Base-by-base conservation (phyloP, 1,140 invertebrate species). In the Aleiodes sp. region DNA sequence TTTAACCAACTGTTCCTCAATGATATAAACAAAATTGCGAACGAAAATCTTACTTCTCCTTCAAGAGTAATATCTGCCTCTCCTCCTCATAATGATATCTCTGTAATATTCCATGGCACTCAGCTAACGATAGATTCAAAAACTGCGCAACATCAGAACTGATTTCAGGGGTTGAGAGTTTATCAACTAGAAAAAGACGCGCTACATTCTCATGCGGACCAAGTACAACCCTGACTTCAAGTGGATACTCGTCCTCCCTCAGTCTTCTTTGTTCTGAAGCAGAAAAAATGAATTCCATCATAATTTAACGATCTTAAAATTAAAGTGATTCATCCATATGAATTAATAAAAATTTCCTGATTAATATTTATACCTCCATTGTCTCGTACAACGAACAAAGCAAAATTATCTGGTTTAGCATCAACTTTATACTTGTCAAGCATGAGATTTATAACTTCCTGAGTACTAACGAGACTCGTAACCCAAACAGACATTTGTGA, bases 361-460 rank as follows among this genome's bases (percentile, higher is more conserved):
- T 61, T n/a, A 68, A n/a, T n/a, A n/a, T n/a, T n/a, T n/a, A 70
- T 83, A 93, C 92, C 92, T 80, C 94, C 94, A 84, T 94, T 94
- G 80, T 95, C 94, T 66, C 92, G 88, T 41, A 96, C 89, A 43
- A 95, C 89, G 80, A 92, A 96, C 12, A 96, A 83, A 8, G 93
- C 92, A 86, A 95, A 96, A 84, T 94, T 92, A 64, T 90, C 88
- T 1, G 92, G 87, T 70, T 91, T 88, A 75, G 90, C 94, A 85
- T 91, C 94, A 73, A 96, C 93, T 86, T 94, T 94, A 80, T 96
- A 96, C 79, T 96, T 96, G 71, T 96, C 94, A 24, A 96, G 85
- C 82, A 96, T 88, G 33, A 94, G 88, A 84, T 94, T 94, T 41
- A 96, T 94, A 12, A 96, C 94, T 80, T 95, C 93, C 68, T 90